Evolutionary conservation across 2,888 invertebrate genomes (phyloP), one percentile per base, ranked within the genome.

Genomic region (Apotomis turbidana): DNA sequence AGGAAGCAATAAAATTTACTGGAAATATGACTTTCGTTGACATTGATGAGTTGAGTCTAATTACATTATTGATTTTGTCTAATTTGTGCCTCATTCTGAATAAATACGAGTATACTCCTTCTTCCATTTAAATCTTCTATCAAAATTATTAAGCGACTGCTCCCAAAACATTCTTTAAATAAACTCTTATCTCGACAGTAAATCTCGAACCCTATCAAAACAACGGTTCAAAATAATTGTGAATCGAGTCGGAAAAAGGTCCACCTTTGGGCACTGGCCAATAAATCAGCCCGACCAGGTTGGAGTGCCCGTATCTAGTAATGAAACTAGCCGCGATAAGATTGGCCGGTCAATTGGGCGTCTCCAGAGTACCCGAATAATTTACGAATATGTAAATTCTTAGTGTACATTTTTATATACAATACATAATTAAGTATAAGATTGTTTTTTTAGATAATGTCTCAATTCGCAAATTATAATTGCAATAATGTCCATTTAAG

Each of bases 161-260:
- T 6, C 41, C 5, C 5, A 41, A 41, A 41, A 41, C 2, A 6
- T 49, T 8, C 3, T 5, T 57, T 38, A n/a, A 57, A 57, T 12
- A 36, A 1, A 12, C n/a, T 12, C 12, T 36, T 57, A 57, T 27
- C 36, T 57, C 12, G 27, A 57, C 15, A 15, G 15, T 57, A 57
- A 57, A 57, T 57, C 44, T 46, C 9, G 54, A 15, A 44, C 44
- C 44, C 10, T 63, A 63, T 63, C 63, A 52, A 54, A 63, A 63
- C 63, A 63, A 63, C 63, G 38, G 38, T 15, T 63, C 13, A 5
- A 41, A 41, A 52, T 52, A 52, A 63, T 63, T 41, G 63, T 52
- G 13, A 52, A 63, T 38, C 9, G 51, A 15, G 13, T 4, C 41
- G 52, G 52, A 63, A 63, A 63, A 63, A 15, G 63, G 63, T 52